phyloP scores from a whole-genome alignment of 2,888 invertebrate species.

The Acrobasis suavella region DNA sequence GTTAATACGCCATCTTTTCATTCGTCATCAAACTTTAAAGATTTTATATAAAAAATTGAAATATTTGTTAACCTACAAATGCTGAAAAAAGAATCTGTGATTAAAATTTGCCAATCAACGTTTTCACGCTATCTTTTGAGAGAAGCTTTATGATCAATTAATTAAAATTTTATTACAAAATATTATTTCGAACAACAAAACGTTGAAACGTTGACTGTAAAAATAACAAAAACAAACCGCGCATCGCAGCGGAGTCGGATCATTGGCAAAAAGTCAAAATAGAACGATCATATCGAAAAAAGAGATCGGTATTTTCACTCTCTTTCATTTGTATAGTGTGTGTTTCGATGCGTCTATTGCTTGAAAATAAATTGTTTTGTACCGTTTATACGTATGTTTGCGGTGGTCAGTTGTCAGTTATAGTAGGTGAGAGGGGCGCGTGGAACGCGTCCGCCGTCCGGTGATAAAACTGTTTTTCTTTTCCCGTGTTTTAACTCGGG shows the following conservation, averaged over 20 bases:
- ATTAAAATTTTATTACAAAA: constrained; percentile 10
- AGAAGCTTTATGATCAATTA: not conserved
- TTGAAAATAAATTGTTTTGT: constrained; percentile 76
- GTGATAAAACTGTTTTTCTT: constrained; percentile 57
- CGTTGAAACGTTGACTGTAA: constrained; percentile 1
- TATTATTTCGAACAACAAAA: constrained; percentile 19
- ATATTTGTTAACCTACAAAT: no score
- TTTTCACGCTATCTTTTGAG: no score
- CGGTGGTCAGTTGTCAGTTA: constrained; percentile 74
- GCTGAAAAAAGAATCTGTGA: no score
- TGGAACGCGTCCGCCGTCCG: constrained; percentile 51
- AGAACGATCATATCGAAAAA: constrained; percentile 42
- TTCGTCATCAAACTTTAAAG: no score
- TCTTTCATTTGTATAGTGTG: constrained; percentile 34
- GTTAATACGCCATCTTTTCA: no score
- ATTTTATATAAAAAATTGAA: no score
- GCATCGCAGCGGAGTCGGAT: constrained; percentile 32
- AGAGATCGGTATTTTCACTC: constrained; percentile 37
- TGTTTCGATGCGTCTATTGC: constrained; percentile 57
- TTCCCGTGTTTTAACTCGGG: constrained; percentile 33
- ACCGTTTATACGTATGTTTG: constrained; percentile 64
- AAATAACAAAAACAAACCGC: constrained; percentile 30
- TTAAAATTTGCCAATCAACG: no score
- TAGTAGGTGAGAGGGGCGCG: constrained; percentile 62
- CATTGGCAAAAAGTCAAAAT: constrained; percentile 55